Evolutionary conservation across 2,888 invertebrate species (phyloP).

Genomic region (Entomobrya multifasciata): DNA sequence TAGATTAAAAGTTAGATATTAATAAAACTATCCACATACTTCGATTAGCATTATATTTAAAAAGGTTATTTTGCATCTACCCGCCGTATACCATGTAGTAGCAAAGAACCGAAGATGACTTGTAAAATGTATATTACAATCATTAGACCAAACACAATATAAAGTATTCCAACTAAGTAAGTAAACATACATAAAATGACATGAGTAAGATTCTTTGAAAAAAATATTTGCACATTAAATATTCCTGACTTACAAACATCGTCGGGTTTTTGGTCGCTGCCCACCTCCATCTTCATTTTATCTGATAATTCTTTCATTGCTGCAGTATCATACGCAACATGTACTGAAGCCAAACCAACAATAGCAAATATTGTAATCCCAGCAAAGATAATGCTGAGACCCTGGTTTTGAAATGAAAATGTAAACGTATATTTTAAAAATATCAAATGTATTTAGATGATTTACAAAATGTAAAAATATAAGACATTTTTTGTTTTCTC

Average conservation of each 20-base stretch:
- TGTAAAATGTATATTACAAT: not conserved
- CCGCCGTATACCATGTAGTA: conserved; percentile 29
- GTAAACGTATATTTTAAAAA: not conserved
- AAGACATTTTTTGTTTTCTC: too few relatives aligned
- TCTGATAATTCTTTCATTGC: not conserved
- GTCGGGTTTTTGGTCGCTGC: not conserved
- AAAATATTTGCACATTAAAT: not conserved
- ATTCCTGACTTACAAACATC: not conserved
- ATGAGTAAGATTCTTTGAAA: not conserved
- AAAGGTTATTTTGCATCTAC: not conserved
- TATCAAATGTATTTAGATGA: too few relatives aligned
- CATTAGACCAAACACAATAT: not conserved
- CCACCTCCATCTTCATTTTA: not conserved
- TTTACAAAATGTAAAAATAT: too few relatives aligned
- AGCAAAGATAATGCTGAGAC: not conserved
- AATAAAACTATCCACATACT: not conserved
- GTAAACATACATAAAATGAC: not conserved
- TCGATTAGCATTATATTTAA: conserved; percentile 1
- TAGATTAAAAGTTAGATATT: not conserved
- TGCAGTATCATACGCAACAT: not conserved
- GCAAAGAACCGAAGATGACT: conserved; percentile 1
- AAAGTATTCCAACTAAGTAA: not conserved
- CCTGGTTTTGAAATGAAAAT: not conserved
- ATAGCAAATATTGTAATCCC: not conserved
- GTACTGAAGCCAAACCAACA: not conserved